Base-by-base conservation (phyloP, 2,888 invertebrate genomes). In the Lymantria dispar region DNA sequence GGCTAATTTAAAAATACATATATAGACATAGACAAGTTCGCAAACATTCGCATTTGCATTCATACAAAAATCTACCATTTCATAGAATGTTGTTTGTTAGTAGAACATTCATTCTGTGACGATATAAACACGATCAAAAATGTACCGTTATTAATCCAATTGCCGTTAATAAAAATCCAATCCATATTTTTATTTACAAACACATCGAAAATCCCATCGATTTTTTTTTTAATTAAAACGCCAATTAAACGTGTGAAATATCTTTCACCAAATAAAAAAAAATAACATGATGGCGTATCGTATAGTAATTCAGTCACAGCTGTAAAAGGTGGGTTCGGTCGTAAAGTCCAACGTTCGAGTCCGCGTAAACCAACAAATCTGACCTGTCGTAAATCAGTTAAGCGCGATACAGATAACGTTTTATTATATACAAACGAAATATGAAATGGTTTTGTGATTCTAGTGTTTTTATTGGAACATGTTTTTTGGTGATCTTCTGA, bases 371-470 rank as follows among this genome's bases (percentile, higher is more conserved):
- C 83, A 88, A 90, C 90, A 89, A 89, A 88, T 87, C 89, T 88
- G 87, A 89, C 88, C 87, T 74, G 72, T 87, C 88, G 83, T 91
- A 91, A 90, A 91, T 91, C 89, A 89, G 86, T 89, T 90, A 88
- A 84, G 78, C 89, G 83, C 87, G 85, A 82, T 82, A 81, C 82
- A 87, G 87, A 89, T 89, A 90, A 87, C 80, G 70, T 82, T 87
- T 76, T 86, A 87, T 77, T 79, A 78, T 76, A 77, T 74, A 74
- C 72, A 51, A 80, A 80, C 80, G 73, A 80, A 84, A 83, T 84
- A 79, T 84, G 65, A 74, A 57, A 53, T 45, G 42, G 29, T 47
- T 50, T 47, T 42, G 43, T 50, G 43, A 43, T n/a, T n/a, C n/a
- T n/a, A n/a, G n/a, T 15, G 2, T 40, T 54, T 56, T 43, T 52